Evolutionary conservation across 2,113 vertebrate species (phyloP), one percentile per base, ranked within the genome.

Genomic region (Salvelinus namaycush): DNA sequence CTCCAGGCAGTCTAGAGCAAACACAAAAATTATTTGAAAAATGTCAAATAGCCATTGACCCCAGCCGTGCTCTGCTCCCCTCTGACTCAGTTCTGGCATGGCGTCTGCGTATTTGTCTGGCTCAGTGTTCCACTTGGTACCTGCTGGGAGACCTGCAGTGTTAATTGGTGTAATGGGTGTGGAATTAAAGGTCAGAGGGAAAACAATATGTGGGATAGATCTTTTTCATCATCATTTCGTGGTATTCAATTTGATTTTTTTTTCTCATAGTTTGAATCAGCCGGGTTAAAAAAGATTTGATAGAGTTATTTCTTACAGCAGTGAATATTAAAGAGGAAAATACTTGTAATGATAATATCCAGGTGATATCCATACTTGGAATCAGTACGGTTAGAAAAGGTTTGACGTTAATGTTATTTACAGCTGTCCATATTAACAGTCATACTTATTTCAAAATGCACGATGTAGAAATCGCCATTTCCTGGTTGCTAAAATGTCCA

Each of bases 241-340:
- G 26, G 26, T 44, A 49, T 77, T 31, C 31, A 59, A 9, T n/a
- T 62, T 1, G 31, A 68, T 11, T 1, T 31, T 34, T 34, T 44
- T 16, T 14, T 67, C 16, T 29, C 65, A 67, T 26, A 14, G 24
- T 14, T 29, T 16, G 24, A 29, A 22, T 2, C 65, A 67, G 12
- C 27, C 16, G 27, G 5, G 13, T 31, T 18, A 20, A 1, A 67
- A 26, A 27, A 27, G 11, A 65, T 67, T 31, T 20, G 67, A 34
- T 8, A 12, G 3, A 18, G 31, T 20, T 16, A 67, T 20, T 3
- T 7, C 9, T 29, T 29, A 29, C n/a, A 13, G 57, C 54, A 29
- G 76, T 72, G 78, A 64, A 78, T 34, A 34, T 51, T 13, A 51
- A 51, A 51, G 14, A 51, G 49, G 3, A 51, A 51, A 0, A 39